Evolutionary conservation across 1,140 invertebrate species (phyloP), one percentile per base, ranked within the genome.

Genomic region (Drosophila baimaii): DNA sequence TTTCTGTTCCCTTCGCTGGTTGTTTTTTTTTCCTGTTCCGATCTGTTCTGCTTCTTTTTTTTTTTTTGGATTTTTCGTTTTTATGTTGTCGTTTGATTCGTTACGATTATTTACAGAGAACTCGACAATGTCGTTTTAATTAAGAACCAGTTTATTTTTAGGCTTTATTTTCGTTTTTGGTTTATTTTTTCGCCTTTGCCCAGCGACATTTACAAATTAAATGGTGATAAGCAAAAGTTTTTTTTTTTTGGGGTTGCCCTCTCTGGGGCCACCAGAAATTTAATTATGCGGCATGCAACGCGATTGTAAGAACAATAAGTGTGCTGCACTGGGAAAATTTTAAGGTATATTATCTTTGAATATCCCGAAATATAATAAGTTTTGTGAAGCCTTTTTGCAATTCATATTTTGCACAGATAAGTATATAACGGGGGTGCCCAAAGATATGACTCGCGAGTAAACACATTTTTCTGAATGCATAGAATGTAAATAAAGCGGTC

Each of bases 21-120:
- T n/a, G n/a, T 33, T 33, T 55, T 44, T 29, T 35, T 54, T 61
- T 7, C 31, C 44, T 39, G 65, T 65, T 69, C 8, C 31, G 37
- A 43, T 64, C 33, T 64, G 44, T 33, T 65, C 15, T 41, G 31
- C 17, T 47, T 10, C 21, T 51, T 33, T 35, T 59, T 33, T 46
- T 23, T 37, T 23, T 29, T 33, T 27, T 43, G 41, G 29, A 37
- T 9, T 47, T 52, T 56, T 51, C 62, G 43, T 31, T 68, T 79
- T 71, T 47, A 72, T 77, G 31, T 79, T 72, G 73, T 80, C 66
- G 71, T 72, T 80, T 80, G 77, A 84, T 84, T 84, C 81, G 81
- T 84, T 84, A 84, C 77, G 81, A 79, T 84, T 84, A 80, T 84
- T 84, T 84, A 84, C 73, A 84, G 63, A 80, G 81, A 80, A 73